Evolutionary conservation across 2,888 invertebrate genomes (phyloP).

Genomic region (Conchocele bisecta): DNA sequence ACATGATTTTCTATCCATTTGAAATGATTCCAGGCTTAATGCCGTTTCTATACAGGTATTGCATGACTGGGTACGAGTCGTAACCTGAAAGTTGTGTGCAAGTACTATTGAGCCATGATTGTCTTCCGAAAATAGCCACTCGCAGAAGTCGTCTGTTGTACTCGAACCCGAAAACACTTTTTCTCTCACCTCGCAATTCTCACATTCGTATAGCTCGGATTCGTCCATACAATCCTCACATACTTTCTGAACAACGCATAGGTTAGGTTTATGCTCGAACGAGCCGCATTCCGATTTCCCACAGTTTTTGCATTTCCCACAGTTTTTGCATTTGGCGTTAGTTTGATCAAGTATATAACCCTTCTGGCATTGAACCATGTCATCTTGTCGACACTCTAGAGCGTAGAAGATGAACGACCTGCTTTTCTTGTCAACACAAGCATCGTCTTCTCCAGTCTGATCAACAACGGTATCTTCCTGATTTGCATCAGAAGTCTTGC

Average conservation of each 20-base stretch:
- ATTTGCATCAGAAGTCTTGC: too few relatives aligned
- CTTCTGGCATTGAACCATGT: neutral
- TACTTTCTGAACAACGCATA: constrained; percentile 26
- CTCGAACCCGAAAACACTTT: neutral
- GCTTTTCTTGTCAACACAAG: neutral
- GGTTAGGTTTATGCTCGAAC: constrained; percentile 25
- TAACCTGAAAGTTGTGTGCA: constrained; percentile 41
- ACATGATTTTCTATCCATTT: constrained; percentile 19
- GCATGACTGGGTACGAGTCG: constrained; percentile 28
- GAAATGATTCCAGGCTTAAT: constrained; percentile 30
- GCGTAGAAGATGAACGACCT: neutral
- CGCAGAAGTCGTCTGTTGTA: constrained; percentile 27
- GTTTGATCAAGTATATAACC: too few relatives aligned
- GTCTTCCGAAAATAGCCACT: constrained; percentile 34
- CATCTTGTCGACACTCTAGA: constrained; percentile 13
- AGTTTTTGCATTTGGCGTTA: too few relatives aligned
- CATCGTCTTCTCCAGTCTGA: neutral
- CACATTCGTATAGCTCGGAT: neutral
- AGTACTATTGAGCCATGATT: constrained; percentile 23
- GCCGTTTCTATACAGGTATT: constrained; percentile 18
- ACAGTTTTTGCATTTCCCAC: constrained; percentile 23
- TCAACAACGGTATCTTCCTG: too few relatives aligned
- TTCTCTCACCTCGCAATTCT: constrained; percentile 19
- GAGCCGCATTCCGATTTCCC: constrained; percentile 9
- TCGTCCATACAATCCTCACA: constrained; percentile 6